Conservation (phyloP, 2,797 vertebrate genomes). For the Argyrosomus regius region DNA sequence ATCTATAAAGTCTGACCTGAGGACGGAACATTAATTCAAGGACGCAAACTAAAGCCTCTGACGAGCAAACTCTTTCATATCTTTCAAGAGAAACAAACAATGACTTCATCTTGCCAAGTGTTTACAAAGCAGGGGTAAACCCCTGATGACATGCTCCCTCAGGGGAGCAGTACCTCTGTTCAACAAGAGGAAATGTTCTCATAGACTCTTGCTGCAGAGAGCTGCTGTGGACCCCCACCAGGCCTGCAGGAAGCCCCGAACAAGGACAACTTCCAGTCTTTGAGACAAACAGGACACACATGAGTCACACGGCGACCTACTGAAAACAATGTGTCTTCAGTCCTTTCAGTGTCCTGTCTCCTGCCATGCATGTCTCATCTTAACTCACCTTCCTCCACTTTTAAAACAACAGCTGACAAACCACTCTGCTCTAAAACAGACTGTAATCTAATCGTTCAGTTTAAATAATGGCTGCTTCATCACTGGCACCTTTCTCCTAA, state of each 20-base stretch:
- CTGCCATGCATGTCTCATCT: constrained; percentile 23
- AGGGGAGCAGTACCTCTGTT: constrained; percentile 69
- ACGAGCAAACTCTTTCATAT: constrained; percentile 33
- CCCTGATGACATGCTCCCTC: constrained; percentile 60
- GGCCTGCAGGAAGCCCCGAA: constrained; percentile 75
- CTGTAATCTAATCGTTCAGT: too few species aligned
- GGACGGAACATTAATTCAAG: constrained; percentile 31
- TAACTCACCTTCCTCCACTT: constrained; percentile 12
- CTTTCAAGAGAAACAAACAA: constrained; percentile 68
- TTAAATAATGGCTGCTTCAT: not conserved
- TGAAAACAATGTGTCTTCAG: constrained; percentile 62
- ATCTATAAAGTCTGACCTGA: constrained; percentile 6
- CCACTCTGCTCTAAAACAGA: too few species aligned
- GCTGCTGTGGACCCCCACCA: constrained; percentile 47
- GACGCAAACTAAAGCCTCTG: constrained; percentile 31
- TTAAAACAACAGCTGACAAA: too few species aligned
- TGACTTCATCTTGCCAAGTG: constrained; percentile 69
- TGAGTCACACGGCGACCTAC: constrained; percentile 47
- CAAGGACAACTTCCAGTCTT: constrained; percentile 78
- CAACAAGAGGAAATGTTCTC: constrained; percentile 75
- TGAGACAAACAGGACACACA: constrained; percentile 82
- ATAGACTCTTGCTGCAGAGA: constrained; percentile 48
- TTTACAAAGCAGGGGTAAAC: constrained; percentile 73
- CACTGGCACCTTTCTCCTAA: not conserved
- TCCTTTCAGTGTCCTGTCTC: constrained; percentile 15